phyloP scores from a whole-genome alignment of 2,888 invertebrate genomes.

The Anoncus sp. region DNA sequence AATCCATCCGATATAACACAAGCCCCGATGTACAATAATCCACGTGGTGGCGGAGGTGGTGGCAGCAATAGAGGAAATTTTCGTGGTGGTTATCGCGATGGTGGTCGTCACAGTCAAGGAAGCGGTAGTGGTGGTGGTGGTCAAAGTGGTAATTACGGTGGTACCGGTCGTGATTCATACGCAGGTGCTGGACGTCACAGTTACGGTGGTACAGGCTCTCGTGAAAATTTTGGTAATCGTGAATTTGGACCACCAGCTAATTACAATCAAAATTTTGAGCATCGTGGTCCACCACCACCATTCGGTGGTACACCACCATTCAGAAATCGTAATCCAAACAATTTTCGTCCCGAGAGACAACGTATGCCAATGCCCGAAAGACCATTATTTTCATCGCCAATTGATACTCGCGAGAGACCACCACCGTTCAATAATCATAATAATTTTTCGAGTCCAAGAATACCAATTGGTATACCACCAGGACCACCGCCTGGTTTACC shows the following conservation, averaged over 20 bases:
- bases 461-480: conserved; percentile 61
- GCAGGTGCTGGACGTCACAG: conserved; percentile 76
- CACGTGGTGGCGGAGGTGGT: conserved; percentile 83
- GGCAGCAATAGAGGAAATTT: conserved; percentile 80
- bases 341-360: conserved; percentile 73
- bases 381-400: conserved; percentile 63
- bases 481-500: conserved; percentile 63
- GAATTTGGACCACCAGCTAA: conserved; percentile 76
- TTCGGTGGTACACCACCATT: conserved; percentile 75
- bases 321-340: conserved; percentile 77
- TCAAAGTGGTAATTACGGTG: too few species aligned
- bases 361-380: conserved; percentile 25
- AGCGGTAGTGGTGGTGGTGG: conserved; percentile 56
- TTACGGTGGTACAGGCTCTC: conserved; percentile 76
- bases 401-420: conserved; percentile 52
- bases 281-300: conserved; percentile 73
- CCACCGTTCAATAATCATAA: conserved; percentile 57
- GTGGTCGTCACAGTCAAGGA: conserved; percentile 76
- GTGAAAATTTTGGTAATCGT: conserved; percentile 73
- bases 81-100: conserved; percentile 76
- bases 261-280: conserved; percentile 77
- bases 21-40: conserved; percentile 88
- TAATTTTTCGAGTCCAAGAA: conserved; percentile 59
- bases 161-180: conserved; percentile 83
- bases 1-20: conserved; percentile 81